Conservation (phyloP, 2,113 vertebrate species). For the Etia nguti region DNA sequence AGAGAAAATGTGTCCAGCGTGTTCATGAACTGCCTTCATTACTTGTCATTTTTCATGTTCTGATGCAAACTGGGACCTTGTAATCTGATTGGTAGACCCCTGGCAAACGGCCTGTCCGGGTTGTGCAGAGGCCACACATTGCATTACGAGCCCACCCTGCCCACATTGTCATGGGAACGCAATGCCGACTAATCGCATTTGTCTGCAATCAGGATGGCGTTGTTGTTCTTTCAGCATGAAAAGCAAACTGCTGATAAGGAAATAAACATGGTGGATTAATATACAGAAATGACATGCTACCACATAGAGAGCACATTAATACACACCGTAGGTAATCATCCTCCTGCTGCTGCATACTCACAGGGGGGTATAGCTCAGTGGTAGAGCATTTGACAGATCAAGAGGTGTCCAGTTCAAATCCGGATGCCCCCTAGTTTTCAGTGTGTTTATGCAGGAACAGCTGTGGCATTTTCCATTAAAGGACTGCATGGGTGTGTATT, state of each 20-base stretch:
- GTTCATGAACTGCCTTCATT: constrained; percentile 32
- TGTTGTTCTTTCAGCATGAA: not conserved
- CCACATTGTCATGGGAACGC: constrained; percentile 69
- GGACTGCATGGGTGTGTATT: rapidly evolving
- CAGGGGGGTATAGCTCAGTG: constrained; percentile 80
- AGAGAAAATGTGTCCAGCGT: not conserved
- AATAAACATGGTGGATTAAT: not conserved
- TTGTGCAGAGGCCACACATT: constrained; percentile 58
- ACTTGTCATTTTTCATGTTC: constrained; percentile 62
- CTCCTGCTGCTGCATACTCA: rapidly evolving
- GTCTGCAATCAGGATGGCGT: constrained; percentile 42
- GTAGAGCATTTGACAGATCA: constrained; percentile 84
- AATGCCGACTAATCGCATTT: constrained; percentile 71
- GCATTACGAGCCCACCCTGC: constrained; percentile 59
- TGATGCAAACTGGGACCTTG: constrained; percentile 42
- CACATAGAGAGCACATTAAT: not conserved
- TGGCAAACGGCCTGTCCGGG: constrained; percentile 57
- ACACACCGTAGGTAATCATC: rapidly evolving
- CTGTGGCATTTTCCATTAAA: not conserved
- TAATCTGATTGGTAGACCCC: constrained; percentile 72
- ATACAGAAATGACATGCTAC: not conserved
- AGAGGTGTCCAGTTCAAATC: constrained; percentile 80
- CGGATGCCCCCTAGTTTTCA: constrained; percentile 64
- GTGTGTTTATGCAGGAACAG: not conserved
- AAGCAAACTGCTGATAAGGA: not conserved